Percentiles rank a stretch among this genome's conserved stretches.
Conservation (phyloP, 2,113 vertebrate genomes). For the Passer montanus region DNA sequence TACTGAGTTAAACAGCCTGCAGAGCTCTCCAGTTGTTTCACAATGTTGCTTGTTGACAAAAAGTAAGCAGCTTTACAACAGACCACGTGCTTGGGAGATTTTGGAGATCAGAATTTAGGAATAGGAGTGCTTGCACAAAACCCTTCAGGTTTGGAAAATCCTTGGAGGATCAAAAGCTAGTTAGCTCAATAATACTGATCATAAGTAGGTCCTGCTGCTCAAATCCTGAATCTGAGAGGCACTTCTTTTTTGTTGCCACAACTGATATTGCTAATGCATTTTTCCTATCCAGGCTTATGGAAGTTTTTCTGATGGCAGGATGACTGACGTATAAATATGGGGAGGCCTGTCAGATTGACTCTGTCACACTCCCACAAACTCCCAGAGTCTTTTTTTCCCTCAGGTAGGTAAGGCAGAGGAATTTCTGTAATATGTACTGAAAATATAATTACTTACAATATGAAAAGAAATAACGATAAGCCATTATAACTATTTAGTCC, state of each 20-base stretch:
- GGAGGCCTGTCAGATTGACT: background rate
- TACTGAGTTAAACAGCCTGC: background rate
- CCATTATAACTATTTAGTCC: background rate
- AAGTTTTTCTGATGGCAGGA: background rate
- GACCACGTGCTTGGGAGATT: background rate
- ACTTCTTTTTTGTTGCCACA: background rate
- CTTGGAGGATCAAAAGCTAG: background rate
- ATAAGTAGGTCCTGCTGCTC: background rate
- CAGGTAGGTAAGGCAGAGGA: background rate
- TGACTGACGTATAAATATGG: background rate
- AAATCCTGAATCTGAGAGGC: background rate
- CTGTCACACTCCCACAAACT: background rate
- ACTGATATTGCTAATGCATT: background rate
- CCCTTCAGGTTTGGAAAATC: background rate
- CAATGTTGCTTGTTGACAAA: background rate
- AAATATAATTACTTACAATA: background rate
- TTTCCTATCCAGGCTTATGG: background rate
- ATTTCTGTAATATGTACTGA: background rate
- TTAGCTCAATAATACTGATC: background rate
- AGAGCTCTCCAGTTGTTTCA: background rate
- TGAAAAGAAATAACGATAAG: background rate
- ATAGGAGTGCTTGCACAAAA: background rate
- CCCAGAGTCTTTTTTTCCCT: background rate
- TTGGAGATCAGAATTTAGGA: background rate
- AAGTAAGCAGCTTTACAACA: background rate